Evolutionary conservation across 2,797 vertebrate genomes (phyloP).

Genomic region (Melanogrammus aeglefinus): DNA sequence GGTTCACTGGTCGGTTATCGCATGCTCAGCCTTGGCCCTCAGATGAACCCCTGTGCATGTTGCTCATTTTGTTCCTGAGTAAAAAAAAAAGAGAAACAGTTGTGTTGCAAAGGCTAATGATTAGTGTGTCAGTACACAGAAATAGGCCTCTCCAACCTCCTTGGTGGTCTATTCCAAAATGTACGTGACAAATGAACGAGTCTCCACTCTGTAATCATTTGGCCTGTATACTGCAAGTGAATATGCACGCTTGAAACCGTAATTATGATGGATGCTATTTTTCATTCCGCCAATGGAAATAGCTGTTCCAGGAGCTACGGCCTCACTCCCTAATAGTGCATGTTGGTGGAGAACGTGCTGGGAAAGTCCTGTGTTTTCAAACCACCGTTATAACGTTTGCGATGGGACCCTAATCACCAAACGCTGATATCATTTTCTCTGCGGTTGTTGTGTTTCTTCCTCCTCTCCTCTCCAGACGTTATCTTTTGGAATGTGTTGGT

Average conservation of each 20-base stretch:
- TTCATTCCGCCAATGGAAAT: constrained; percentile 33
- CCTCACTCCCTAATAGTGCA: not conserved
- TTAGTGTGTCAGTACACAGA: constrained; percentile 33
- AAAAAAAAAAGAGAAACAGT: constrained; percentile 21
- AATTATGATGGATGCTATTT: constrained; percentile 55
- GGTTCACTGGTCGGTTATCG: not conserved
- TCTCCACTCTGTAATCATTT: constrained; percentile 48
- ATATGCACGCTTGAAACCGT: constrained; percentile 29
- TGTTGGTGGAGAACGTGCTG: constrained; percentile 10
- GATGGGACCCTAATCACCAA: constrained; percentile 56
- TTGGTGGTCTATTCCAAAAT: constrained; percentile 46
- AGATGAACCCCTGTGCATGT: constrained; percentile 5
- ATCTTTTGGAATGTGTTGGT: constrained; percentile 65
- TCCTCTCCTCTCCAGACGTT: constrained; percentile 33
- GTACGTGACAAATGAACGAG: constrained; percentile 47
- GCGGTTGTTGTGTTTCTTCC: constrained; percentile 2
- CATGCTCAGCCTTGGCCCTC: constrained; percentile 24
- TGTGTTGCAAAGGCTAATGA: constrained; percentile 36
- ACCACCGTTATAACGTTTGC: constrained; percentile 48
- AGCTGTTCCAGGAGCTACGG: not conserved
- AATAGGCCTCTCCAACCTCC: constrained; percentile 41
- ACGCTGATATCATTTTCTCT: constrained; percentile 51
- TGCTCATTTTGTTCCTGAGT: constrained; percentile 16
- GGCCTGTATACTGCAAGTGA: constrained; percentile 37
- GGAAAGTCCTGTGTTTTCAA: constrained; percentile 45